phyloP scores from a whole-genome alignment of 2,113 vertebrate species.

The Eublepharis macularius region DNA sequence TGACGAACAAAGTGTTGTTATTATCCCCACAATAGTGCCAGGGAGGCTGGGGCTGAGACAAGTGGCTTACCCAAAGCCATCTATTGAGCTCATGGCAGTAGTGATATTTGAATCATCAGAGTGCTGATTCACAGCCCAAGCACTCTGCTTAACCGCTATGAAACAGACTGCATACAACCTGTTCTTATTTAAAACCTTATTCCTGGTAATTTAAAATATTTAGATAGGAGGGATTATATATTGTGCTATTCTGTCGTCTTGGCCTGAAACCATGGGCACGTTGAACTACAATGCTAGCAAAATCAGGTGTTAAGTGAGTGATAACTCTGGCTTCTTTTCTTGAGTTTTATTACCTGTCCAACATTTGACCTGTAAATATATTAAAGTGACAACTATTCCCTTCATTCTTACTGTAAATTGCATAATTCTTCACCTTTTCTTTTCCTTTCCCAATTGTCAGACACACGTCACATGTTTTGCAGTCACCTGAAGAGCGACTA shows the following conservation, averaged over 20 bases:
- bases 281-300: not conserved
- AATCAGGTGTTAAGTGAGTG: not conserved
- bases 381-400: not conserved
- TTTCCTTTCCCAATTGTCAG: not conserved
- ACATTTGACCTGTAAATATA: slow-evolving; percentile 9
- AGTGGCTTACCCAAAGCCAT: too few relatives aligned
- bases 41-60: too few relatives aligned
- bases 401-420: not conserved
- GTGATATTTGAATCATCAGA: too few relatives aligned
- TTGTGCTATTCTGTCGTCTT: not conserved
- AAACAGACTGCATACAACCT: too few relatives aligned
- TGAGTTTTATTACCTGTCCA: not conserved
- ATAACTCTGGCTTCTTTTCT: not conserved
- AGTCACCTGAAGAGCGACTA: slow-evolving; percentile 32
- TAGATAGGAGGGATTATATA: too few relatives aligned
- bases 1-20: too few relatives aligned
- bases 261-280: not conserved
- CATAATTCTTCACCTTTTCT: slow-evolving; percentile 8
- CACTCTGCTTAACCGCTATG: too few relatives aligned
- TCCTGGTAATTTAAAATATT: too few relatives aligned
- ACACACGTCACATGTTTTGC: slow-evolving; percentile 41
- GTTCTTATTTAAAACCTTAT: too few relatives aligned
- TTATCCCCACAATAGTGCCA: too few relatives aligned
- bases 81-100: too few relatives aligned
- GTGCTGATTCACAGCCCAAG: too few relatives aligned